Evolutionary conservation across 2,113 vertebrate genomes (phyloP), one percentile per base, ranked within the genome.

Genomic region (Lophura nycthemera): DNA sequence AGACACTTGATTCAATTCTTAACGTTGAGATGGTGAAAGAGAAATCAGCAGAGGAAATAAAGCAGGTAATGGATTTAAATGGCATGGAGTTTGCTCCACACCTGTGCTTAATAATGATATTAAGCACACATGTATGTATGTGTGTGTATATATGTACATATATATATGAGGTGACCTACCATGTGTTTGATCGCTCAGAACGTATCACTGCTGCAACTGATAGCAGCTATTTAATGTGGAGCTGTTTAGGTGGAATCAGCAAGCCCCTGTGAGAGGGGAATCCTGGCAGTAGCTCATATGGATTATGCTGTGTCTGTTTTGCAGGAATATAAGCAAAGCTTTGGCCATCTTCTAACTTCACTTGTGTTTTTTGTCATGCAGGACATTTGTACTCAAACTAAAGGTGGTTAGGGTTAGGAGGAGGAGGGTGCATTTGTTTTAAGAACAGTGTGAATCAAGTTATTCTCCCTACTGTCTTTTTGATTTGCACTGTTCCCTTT

Each of bases 1-100:
- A 99, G 99, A 99, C 98, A 1, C 97, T 99, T 91, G 97, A 97
- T 92, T 99, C 99, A 4, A 97, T 99, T 96, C 97, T 99, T 54
- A 99, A 99, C 79, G 79, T 99, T 93, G 98, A 99, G 60, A 97
- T 98, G 98, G 98, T 99, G 89, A 97, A 98, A 97, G 98, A 98
- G 88, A 99, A 98, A 93, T 98, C 98, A 38, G 97, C 97, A 0
- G 98, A 98, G 86, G 99, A 99, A 91, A 98, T 99, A 90, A 93
- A 97, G 81, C 98, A 99, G 99, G 99, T 99, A 95, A 98, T 91
- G 80, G 45, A 87, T 92, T 71, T 86, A 93, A 95, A 76, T 67
- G 34, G 27, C 32, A 48, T 69, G 42, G 88, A 60, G 24, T 48
- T 88, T 59, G 32, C 40, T 34, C 43, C 17, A 11, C 25, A n/a